Evolutionary conservation across 35 echinoderm and acorn worm genomes (phyloP), one percentile per base, ranked within the genome.

Genomic region (Apostichopus parvimensis): DNA sequence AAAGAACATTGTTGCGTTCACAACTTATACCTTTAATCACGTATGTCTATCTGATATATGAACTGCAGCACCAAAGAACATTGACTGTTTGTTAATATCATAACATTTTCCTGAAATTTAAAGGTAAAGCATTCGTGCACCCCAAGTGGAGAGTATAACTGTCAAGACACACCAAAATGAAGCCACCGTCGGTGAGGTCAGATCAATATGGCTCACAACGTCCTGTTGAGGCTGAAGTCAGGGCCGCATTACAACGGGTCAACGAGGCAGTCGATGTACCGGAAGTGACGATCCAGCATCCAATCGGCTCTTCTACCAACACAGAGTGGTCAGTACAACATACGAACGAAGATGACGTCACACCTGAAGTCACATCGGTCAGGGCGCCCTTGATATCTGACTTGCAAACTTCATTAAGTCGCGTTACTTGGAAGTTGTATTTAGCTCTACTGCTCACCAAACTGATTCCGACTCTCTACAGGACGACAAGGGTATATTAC

Each of bases 401-500:
- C 11, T 5, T 87, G 4, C 59, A 61, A 12, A 10, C 17, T 18
- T 87, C 83, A n/a, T 18, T 87, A 9, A 15, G 17, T 9, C 54
- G 83, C 9, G 25, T 87, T 18, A 18, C 83, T n/a, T 87, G 83
- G 83, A 87, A 11, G 25, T 45, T 87, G 15, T 87, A 87, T 45
- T n/a, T 87, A 9, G 83, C 83, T 45, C 10, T 87, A 6, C n/a
- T 87, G 12, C 83, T 87, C 22, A 87, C 55, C 83, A 59, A 56
- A 21, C 56, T 87, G 55, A 87, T 87, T 18, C 83, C 83, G n/a
- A 87, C 83, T 3, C 6, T 87, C 53, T 87, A 87, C 57, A 23
- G 83, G 0, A 87, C 83, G 53, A 87, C 83, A 10, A 45, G 83
- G 61, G 83, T 87, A 15, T 87, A 87, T 15, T 87, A 87, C 83